Evolutionary conservation across 2,797 vertebrate genomes (phyloP).

Genomic region (Sylvilagus floridanus): DNA sequence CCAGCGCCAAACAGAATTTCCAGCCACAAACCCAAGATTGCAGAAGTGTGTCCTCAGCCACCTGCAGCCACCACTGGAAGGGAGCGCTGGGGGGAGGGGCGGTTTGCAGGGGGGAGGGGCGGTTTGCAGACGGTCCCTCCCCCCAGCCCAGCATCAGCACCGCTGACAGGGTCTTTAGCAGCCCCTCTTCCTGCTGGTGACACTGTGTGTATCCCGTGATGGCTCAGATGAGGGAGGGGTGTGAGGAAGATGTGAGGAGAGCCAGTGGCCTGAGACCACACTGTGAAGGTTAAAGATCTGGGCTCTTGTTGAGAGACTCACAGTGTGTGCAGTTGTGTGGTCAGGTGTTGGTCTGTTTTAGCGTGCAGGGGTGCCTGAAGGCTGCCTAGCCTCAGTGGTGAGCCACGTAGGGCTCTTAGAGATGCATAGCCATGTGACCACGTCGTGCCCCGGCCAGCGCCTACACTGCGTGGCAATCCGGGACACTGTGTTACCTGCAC

Average conservation of each 20-base stretch:
- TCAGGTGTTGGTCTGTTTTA: neutral
- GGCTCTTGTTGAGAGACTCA: neutral
- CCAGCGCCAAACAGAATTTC: neutral
- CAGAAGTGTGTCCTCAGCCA: neutral
- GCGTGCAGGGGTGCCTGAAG: neutral
- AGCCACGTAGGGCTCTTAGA: neutral
- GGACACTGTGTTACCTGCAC: neutral
- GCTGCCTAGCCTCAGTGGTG: neutral
- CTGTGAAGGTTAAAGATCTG: slow-evolving; percentile 27
- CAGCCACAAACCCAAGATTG: neutral
- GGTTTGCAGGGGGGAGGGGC: neutral
- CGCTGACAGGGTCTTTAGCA: slow-evolving; percentile 73
- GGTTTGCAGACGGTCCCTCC: neutral
- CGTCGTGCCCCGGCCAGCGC: no score
- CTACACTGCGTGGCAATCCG: no score
- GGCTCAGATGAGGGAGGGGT: neutral
- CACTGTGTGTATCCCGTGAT: neutral
- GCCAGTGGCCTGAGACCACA: slow-evolving; percentile 19
- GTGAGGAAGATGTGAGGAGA: neutral
- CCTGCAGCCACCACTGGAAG: neutral
- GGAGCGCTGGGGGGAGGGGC: neutral
- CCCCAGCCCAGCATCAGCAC: neutral
- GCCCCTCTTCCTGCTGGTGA: slow-evolving; percentile 43
- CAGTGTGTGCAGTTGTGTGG: slow-evolving; percentile 17
- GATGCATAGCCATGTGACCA: neutral